Evolutionary conservation across 2,888 invertebrate species (phyloP).

Genomic region (Drosophila atroscutellata): DNA sequence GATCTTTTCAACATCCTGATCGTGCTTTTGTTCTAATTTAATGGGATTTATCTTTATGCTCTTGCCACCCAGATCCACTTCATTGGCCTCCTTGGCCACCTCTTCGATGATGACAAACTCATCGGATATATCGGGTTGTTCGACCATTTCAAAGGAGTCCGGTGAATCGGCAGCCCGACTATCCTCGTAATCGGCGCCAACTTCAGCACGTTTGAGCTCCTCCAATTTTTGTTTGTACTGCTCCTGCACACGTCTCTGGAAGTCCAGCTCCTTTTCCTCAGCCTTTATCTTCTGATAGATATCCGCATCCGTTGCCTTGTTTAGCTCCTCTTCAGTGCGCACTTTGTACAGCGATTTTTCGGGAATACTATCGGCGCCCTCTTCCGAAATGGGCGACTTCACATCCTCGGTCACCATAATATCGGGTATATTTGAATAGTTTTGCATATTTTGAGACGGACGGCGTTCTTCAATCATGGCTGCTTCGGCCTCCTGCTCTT

Average conservation of each 20-base stretch:
- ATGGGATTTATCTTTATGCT: conserved; percentile 89
- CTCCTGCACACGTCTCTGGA: conserved; percentile 84
- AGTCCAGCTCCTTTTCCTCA: conserved; percentile 84
- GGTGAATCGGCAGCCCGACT: conserved; percentile 90
- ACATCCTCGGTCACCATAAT: conserved; percentile 85
- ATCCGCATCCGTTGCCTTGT: conserved; percentile 81
- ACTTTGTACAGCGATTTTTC: conserved; percentile 83
- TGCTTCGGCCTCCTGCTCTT: conserved; percentile 83
- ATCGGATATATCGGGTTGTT: conserved; percentile 94
- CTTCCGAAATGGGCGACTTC: conserved; percentile 76
- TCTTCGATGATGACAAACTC: conserved; percentile 95
- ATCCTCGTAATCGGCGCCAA: conserved; percentile 86
- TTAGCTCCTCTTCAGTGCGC: conserved; percentile 82
- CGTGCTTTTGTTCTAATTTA: conserved; percentile 87
- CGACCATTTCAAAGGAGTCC: conserved; percentile 94
- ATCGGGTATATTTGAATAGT: conserved; percentile 84
- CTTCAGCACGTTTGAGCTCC: conserved; percentile 86
- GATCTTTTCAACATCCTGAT: conserved; percentile 90
- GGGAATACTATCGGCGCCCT: conserved; percentile 82
- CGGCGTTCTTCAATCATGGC: conserved; percentile 74
- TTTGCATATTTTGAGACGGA: conserved; percentile 84
- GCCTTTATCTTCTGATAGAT: conserved; percentile 77
- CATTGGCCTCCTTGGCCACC: conserved; percentile 93
- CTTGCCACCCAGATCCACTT: conserved; percentile 93
- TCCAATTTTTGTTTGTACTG: conserved; percentile 87